Base-by-base conservation (phyloP, 2,113 vertebrate species). In the Ochotona curzoniae region DNA sequence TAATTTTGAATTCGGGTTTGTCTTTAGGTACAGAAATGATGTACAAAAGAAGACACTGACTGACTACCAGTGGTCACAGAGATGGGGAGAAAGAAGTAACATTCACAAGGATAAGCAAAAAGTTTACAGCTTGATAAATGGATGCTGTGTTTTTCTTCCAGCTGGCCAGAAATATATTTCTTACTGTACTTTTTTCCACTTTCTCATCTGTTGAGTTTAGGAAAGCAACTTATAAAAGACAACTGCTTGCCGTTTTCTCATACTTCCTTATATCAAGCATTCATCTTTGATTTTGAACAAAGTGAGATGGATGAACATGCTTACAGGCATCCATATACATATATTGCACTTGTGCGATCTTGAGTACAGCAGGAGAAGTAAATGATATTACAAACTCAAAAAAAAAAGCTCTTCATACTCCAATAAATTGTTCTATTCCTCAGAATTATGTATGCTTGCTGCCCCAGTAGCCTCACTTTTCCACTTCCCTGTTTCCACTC, bases 251-350 rank as follows among this genome's bases (percentile, higher is more conserved):
- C 38, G 83, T 83, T 28, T 91, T 76, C n/a, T 57, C 44, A 74
- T 51, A 32, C 60, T 60, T 79, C 75, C 20, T 92, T 23, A n/a
- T 47, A 47, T 76, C 32, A 74, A 20, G 6, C n/a, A 71, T 82
- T 88, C 73, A 84, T 28, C 35, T 94, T n/a, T 6, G 86, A 44
- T 44, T 89, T 86, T 75, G 21, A 91, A 71, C 54, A 47, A 83
- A 78, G 67, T 63, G 23, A 82, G 32, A 61, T 32, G 66, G 61
- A 66, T 32, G 80, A 18, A 32, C 38, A 20, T 5, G 63, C 26
- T 54, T 6, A 51, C 2, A 35, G 1, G 70, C 1, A 18, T 23
- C 67, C 8, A 57, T 15, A 17, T 8, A 44, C 1, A 26, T 4
- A 26, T 13, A 51, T 17, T 49, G 67, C 30, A 35, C 2, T 78